These are phyloP conservation scores for Neoarius graeffei DNA, from an alignment of 2,113 vertebrate species.

Conservation along the genomic window DNA sequence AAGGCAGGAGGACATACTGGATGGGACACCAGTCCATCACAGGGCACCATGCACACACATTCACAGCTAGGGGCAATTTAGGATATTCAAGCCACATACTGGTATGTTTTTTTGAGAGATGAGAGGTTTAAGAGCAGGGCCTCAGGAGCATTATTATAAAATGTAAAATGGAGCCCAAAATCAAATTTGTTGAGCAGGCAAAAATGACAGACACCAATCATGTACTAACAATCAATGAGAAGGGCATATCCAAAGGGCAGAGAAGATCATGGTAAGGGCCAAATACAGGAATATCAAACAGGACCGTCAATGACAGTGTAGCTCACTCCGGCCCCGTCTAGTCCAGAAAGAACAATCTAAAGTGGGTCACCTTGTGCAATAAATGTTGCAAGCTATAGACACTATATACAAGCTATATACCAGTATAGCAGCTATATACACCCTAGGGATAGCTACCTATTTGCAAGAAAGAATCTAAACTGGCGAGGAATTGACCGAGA, in stretches of 20 bases:
- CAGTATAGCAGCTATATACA: no score
- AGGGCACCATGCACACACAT: no score
- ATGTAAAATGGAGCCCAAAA: not conserved
- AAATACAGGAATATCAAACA: not conserved
- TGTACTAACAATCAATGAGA: not conserved
- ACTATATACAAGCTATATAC: no score
- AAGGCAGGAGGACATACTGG: not conserved
- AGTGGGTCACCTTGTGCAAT: no score
- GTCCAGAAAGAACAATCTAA: no score
- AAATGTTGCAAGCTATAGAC: no score
- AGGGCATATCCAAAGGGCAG: not conserved
- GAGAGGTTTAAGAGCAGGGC: not conserved
- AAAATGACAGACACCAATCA: not conserved
- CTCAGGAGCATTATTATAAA: not conserved
- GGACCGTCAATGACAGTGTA: no score
- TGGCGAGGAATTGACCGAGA: no score
- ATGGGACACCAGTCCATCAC: not conserved
- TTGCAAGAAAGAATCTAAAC: no score
- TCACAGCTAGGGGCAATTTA: not conserved
- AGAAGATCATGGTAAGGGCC: not conserved
- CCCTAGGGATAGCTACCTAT: no score
- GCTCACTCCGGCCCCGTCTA: no score
- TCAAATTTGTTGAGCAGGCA: not conserved
- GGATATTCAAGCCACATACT: not conserved
- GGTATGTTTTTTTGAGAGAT: not conserved